Base-by-base conservation (phyloP, 2,888 invertebrate species). In the Drosophila paracracens region DNA sequence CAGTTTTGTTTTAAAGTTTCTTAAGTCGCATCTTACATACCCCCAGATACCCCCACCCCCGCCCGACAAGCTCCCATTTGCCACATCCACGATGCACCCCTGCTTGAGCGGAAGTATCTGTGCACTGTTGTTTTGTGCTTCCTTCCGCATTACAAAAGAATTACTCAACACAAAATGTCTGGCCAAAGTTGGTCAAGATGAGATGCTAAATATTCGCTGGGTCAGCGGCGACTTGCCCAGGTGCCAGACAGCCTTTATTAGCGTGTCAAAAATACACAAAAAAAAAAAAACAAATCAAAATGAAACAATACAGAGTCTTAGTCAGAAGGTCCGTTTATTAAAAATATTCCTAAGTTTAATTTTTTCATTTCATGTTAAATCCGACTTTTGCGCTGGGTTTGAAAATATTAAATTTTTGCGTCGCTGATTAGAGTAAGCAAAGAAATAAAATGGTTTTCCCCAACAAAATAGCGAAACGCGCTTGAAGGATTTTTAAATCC, bases 91-190 rank as follows among this genome's bases (percentile, higher is more conserved):
- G 46, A 16, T 21, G 48, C 31, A n/a, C 18, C 8, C 38, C 18
- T 29, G 27, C 35, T 36, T 18, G 50, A 50, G 60, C 71, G 89
- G 84, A 87, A 86, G 77, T 83, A 72, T 78, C 75, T 66, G 83
- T 61, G 77, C 78, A 53, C 63, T 87, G 80, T 90, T 88, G 74
- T 81, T 77, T 79, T 74, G 71, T 59, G 76, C 87, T 90, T 87
- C 89, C 86, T 90, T 87, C 90, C 86, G 90, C 88, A 82, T 87
- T 87, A 88, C 81, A 88, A 88, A 86, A 74, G 86, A 86, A 87
- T 90, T 87, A 89, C 87, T 86, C 79, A 90, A 90, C 84, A 84
- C 79, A 89, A 77, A 76, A 81, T 89, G 88, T 83, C 89, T 84
- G 79, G 69, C 61, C 59, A 63, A 83, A 89, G 72, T 79, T 77